phyloP scores from a whole-genome alignment of 2,888 invertebrate genomes.

The Gastracanthus pulcherrimus region DNA sequence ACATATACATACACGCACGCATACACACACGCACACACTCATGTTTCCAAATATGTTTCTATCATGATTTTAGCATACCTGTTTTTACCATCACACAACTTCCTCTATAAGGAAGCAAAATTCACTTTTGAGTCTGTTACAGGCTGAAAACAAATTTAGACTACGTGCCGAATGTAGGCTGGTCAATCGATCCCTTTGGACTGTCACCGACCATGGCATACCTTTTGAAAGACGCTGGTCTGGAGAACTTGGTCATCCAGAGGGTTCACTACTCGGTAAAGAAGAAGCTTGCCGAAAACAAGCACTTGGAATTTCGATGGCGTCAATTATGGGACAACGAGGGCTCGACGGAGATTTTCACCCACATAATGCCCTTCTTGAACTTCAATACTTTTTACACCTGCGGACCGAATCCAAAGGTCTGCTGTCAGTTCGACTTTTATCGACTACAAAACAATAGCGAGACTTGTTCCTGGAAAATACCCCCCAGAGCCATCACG shows the following conservation, averaged over 20 bases:
- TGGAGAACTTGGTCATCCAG: conserved; percentile 91
- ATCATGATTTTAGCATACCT: too few species aligned
- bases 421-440: conserved; percentile 99
- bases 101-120: too few species aligned
- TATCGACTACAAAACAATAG: conserved; percentile 91
- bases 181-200: conserved; percentile 98
- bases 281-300: conserved; percentile 90
- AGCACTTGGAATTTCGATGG: conserved; percentile 96
- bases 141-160: conserved; percentile 86
- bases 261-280: conserved; percentile 97
- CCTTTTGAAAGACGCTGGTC: conserved; percentile 88
- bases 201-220: conserved; percentile 92
- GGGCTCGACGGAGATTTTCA: conserved; percentile 92
- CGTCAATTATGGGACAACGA: conserved; percentile 94
- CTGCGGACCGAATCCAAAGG: conserved; percentile 97
- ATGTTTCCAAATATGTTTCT: too few species aligned
- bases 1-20: too few species aligned
- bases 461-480: conserved; percentile 94
- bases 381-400: conserved; percentile 99
- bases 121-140: neutral
- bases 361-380: conserved; percentile 99
- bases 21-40: too few species aligned
- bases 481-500: conserved; percentile 89
- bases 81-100: too few species aligned
- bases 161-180: conserved; percentile 87